Evolutionary conservation across 2,797 vertebrate species (phyloP).

Genomic region (Manis pentadactyla): DNA sequence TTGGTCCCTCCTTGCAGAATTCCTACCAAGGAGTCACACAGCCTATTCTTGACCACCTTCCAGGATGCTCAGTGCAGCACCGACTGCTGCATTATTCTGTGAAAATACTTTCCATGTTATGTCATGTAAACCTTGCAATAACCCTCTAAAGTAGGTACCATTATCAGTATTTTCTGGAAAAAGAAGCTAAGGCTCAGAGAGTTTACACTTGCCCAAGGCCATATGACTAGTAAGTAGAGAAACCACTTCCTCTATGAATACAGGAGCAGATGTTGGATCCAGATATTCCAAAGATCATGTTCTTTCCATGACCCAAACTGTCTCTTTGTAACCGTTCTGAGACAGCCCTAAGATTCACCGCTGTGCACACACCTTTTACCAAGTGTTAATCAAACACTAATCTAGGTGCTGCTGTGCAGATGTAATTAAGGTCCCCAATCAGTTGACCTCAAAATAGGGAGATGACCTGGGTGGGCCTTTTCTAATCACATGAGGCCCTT

Average conservation of each 20-base stretch:
- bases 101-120: neutral
- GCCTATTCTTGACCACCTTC: neutral
- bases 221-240: neutral
- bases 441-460: neutral
- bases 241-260: neutral
- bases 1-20: neutral
- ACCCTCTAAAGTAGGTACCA: neutral
- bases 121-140: neutral
- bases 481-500: neutral
- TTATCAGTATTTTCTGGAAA: neutral
- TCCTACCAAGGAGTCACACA: neutral
- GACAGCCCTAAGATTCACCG: too few relatives aligned
- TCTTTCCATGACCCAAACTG: neutral
- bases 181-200: neutral
- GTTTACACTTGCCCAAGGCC: neutral
- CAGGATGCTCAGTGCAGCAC: neutral
- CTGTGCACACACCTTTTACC: neutral
- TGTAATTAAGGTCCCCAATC: too few relatives aligned
- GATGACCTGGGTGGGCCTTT: neutral
- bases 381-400: neutral
- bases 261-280: neutral
- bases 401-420: neutral
- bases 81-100: neutral
- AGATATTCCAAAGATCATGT: neutral
- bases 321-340: accelerated